Evolutionary conservation across 1,140 invertebrate genomes (phyloP).

Genomic region (Hydropsyche tenuis): DNA sequence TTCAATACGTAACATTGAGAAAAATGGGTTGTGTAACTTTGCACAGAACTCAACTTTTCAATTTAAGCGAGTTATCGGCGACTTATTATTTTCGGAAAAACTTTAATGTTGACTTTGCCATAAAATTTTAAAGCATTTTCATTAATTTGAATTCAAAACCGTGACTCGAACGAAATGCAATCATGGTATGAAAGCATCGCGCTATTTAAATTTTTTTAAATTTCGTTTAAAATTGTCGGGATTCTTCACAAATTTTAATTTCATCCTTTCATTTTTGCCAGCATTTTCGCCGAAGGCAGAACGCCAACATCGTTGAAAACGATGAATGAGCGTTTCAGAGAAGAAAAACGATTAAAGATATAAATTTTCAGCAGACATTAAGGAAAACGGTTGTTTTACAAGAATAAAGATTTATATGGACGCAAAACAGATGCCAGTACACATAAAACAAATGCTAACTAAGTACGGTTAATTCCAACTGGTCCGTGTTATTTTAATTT

Average conservation of each 20-base stretch:
- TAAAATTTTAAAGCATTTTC: background rate
- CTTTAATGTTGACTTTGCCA: background rate
- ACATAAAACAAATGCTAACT: too few species aligned
- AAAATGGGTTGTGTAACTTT: slow-evolving; percentile 1
- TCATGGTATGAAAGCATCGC: too few species aligned
- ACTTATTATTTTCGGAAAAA: slow-evolving; percentile 1
- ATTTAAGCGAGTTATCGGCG: background rate
- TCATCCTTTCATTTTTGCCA: background rate
- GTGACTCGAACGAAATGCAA: too few species aligned
- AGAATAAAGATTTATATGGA: too few species aligned
- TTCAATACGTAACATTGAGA: background rate
- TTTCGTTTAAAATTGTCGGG: background rate
- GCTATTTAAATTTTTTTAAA: too few species aligned
- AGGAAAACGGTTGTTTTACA: background rate
- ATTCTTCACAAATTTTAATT: slow-evolving; percentile 9
- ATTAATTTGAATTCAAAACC: too few species aligned
- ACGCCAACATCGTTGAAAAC: background rate
- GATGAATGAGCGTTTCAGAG: background rate
- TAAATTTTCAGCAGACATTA: slow-evolving; percentile 16
- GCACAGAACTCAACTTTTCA: background rate
- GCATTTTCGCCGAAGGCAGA: background rate
- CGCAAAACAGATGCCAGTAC: too few species aligned
- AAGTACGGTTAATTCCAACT: too few species aligned
- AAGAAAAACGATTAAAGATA: background rate
- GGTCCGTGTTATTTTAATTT: too few species aligned